A percentile compares a stretch with the other conserved stretches of the same genome.
These are phyloP conservation scores for Urosaurus nigricauda DNA, from an alignment of 2,797 vertebrate genomes.

Conservation along the genomic window DNA sequence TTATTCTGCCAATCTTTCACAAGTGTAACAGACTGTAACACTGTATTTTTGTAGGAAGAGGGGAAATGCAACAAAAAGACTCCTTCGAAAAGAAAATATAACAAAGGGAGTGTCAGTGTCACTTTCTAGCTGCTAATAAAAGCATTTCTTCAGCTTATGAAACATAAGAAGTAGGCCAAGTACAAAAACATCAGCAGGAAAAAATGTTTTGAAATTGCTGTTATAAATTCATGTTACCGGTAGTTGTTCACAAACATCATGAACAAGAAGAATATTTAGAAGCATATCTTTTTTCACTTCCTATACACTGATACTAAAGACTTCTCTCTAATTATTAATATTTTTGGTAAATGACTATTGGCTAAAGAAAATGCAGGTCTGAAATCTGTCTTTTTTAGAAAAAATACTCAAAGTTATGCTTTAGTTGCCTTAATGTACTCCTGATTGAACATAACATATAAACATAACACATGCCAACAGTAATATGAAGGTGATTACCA, in stretches of 20 bases:
- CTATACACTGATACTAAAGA: not conserved
- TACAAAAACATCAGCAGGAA: constrained; percentile 25
- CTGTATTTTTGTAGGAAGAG: not conserved
- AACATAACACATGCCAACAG: not conserved
- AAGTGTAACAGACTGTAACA: not conserved
- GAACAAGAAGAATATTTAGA: not conserved
- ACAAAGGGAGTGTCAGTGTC: constrained; percentile 8
- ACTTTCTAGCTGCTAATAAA: constrained; percentile 3
- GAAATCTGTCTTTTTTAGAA: not conserved
- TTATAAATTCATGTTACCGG: constrained; percentile 11
- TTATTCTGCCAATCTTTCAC: not conserved
- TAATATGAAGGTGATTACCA: not conserved
- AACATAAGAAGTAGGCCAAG: constrained; percentile 27
- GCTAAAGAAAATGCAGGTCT: not conserved
- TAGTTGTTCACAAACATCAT: not conserved
- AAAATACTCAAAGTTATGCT: not conserved
- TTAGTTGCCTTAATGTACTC: not conserved
- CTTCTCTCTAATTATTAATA: not conserved
- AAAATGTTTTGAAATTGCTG: constrained; percentile 7
- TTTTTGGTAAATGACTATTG: not conserved
- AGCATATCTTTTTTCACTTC: not conserved
- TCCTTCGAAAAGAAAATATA: not conserved
- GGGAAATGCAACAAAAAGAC: constrained; percentile 1
- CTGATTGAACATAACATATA: not conserved
- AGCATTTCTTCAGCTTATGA: not conserved